Conservation (phyloP, 2,888 invertebrate genomes). For the Liposcelis brunnea region DNA sequence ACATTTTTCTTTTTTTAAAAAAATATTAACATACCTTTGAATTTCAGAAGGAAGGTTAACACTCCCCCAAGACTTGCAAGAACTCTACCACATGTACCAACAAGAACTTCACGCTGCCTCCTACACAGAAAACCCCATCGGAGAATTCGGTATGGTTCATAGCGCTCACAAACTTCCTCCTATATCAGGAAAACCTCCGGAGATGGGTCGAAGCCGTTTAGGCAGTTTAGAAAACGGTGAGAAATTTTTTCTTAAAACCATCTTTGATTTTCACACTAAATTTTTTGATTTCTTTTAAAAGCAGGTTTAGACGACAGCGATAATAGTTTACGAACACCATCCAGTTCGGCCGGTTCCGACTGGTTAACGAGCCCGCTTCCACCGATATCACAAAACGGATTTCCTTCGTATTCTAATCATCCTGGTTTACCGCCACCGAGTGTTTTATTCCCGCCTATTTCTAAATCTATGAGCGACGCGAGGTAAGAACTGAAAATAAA, state of each 20-base stretch:
- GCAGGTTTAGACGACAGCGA: slow-evolving; percentile 3
- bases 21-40: slow-evolving; percentile 5
- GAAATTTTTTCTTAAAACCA: too few species aligned
- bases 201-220: not conserved
- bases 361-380: not conserved
- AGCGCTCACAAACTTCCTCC: slow-evolving; percentile 41
- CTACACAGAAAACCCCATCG: slow-evolving; percentile 43
- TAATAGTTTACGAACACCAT: not conserved
- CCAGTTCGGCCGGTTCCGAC: not conserved
- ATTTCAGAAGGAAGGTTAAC: slow-evolving; percentile 45
- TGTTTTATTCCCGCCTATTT: slow-evolving; percentile 2
- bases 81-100: slow-evolving; percentile 65
- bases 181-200: slow-evolving; percentile 24
- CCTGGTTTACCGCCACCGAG: not conserved
- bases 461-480: not conserved
- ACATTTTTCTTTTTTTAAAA: slow-evolving; percentile 5
- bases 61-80: slow-evolving; percentile 56
- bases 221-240: not conserved
- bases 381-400: not conserved
- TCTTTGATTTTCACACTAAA: too few species aligned
- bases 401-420: not conserved
- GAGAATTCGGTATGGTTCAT: slow-evolving; percentile 27
- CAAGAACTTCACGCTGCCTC: slow-evolving; percentile 75
- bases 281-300: too few species aligned
- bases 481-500: not conserved